phyloP scores from a whole-genome alignment of 2,888 invertebrate genomes.

The Caenorhabditis uteleia region DNA sequence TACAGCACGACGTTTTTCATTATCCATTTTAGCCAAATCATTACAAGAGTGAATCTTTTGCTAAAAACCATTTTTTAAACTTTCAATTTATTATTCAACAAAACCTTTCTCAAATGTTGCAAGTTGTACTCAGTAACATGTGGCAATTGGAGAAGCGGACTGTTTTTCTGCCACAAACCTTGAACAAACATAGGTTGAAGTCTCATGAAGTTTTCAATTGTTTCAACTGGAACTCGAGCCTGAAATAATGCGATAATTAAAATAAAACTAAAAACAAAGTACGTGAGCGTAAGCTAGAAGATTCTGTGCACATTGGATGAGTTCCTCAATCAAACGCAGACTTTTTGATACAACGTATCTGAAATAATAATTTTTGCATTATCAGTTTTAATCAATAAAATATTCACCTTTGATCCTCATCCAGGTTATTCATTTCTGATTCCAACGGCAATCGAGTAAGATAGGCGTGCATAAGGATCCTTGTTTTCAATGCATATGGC shows the following conservation, averaged over 20 bases:
- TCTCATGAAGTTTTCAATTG: conserved; percentile 71
- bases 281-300: conserved; percentile 15
- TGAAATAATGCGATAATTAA: conserved; percentile 3
- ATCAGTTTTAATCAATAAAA: not conserved
- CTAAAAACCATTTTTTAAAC: conserved; percentile 35
- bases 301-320: conserved; percentile 76
- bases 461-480: conserved; percentile 94
- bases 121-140: conserved; percentile 73
- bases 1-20: conserved; percentile 85
- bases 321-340: conserved; percentile 94
- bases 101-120: conserved; percentile 79
- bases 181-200: conserved; percentile 95
- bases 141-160: conserved; percentile 83
- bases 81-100: conserved; percentile 3
- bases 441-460: conserved; percentile 79
- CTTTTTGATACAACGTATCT: conserved; percentile 72
- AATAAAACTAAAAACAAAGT: not conserved
- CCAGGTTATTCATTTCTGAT: conserved; percentile 21
- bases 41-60: conserved; percentile 78
- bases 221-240: conserved; percentile 45
- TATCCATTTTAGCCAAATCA: conserved; percentile 87
- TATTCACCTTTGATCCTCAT: conserved; percentile 49
- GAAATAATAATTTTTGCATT: not conserved
- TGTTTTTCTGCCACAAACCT: conserved; percentile 92
- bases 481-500: conserved; percentile 73